Conservation (phyloP, 2,888 invertebrate species). For the Orchestes rusci region DNA sequence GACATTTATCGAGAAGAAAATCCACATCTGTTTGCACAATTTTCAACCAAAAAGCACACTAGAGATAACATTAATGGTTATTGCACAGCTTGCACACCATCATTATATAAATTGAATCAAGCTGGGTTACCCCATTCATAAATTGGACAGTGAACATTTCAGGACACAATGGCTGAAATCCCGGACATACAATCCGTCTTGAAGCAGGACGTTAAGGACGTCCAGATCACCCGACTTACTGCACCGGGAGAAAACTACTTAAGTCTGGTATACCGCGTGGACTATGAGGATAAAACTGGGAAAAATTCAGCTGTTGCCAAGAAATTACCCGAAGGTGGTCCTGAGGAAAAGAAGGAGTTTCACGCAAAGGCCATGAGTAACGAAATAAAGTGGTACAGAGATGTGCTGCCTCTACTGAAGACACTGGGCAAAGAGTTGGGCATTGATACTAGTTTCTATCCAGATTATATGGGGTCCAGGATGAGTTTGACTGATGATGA, state of each 20-base stretch:
- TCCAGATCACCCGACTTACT: conserved; percentile 14
- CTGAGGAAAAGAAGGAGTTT: not conserved
- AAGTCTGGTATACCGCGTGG: conserved; percentile 21
- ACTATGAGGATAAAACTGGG: conserved; percentile 17
- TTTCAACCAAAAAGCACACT: too few species aligned
- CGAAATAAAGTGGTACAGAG: conserved; percentile 22
- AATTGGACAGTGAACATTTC: too few species aligned
- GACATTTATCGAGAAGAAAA: too few species aligned
- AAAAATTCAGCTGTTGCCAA: conserved; percentile 22
- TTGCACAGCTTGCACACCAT: too few species aligned
- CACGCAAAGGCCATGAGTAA: conserved; percentile 10
- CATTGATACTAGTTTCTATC: conserved; percentile 16
- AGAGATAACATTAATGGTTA: too few species aligned
- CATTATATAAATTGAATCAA: too few species aligned
- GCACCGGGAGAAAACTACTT: conserved; percentile 23
- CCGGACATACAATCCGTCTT: not conserved
- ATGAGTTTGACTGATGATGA: conserved; percentile 15
- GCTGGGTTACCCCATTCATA: too few species aligned
- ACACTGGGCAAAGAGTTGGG: conserved; percentile 19
- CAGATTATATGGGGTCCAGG: conserved; percentile 20
- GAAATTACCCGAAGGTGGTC: conserved; percentile 9
- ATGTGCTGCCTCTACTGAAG: conserved; percentile 18
- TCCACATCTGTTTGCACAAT: too few species aligned
- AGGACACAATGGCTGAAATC: too few species aligned
- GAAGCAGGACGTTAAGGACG: conserved; percentile 4